phyloP scores from a whole-genome alignment of 2,888 invertebrate genomes.

The Rotaria macrura region DNA sequence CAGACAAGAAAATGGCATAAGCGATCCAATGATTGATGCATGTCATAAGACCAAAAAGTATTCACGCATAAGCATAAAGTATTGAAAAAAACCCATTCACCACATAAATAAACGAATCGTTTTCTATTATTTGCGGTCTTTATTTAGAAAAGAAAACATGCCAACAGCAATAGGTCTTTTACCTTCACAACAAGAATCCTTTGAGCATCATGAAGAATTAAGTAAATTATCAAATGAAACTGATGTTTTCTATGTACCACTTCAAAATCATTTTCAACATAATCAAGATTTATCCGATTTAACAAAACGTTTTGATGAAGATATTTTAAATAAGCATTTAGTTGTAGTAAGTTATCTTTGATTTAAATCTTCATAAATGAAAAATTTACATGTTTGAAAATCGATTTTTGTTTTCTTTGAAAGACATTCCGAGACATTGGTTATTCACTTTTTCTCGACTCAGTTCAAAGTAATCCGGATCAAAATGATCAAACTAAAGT shows the following conservation, averaged over 20 bases:
- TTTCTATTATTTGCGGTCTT: neutral
- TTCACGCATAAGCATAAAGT: neutral
- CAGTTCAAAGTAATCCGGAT: neutral
- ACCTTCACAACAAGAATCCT: neutral
- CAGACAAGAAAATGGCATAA: neutral
- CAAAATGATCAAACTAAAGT: conserved; percentile 7
- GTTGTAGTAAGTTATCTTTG: neutral
- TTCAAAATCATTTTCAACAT: neutral
- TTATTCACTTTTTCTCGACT: neutral
- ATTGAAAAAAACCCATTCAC: neutral
- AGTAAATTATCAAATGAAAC: neutral
- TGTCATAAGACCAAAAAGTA: neutral
- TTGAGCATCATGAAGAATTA: conserved; percentile 15
- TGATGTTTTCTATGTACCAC: conserved; percentile 7
- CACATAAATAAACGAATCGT: neutral
- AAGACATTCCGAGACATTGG: conserved; percentile 19
- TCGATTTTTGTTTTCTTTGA: neutral
- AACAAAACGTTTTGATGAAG: neutral
- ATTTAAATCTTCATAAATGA: neutral
- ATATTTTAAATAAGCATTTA: neutral
- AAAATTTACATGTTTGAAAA: no score
- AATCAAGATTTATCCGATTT: neutral
- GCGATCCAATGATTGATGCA: neutral
- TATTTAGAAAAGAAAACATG: neutral
- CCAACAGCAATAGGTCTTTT: neutral